Evolutionary conservation across 1,140 invertebrate species (phyloP), one percentile per base, ranked within the genome.

Genomic region (Eupeodes corollae): DNA sequence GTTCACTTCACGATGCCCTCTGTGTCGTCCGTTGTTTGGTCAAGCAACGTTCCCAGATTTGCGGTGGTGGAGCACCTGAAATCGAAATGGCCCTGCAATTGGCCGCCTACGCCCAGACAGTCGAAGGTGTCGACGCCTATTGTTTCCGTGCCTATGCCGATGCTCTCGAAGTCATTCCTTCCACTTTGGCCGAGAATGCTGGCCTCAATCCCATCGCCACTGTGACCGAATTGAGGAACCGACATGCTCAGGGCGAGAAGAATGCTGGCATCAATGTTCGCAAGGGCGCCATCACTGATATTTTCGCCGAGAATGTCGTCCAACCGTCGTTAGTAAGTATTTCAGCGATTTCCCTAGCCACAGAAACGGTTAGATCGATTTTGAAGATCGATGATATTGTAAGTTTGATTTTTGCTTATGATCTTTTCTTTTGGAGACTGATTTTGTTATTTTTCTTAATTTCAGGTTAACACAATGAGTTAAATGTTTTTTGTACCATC

Each of bases 371-470:
- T 45, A 80, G 94, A 46, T 91, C 90, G 54, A 98, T 99, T 72
- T 76, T 99, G 48, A 99, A 99, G 74, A 99, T 99, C 61, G 97
- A 99, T 73, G 97, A 99, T 73, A 97, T 99, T 72, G 81, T 89
- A 58, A 84, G 82, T 71, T 67, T 1, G 13, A 26, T 32, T 0
- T 26, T 10, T 11, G 6, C 16, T 11, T 34, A 42, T 26, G 5
- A 21, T 33, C 30, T 42, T 32, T 18, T 32, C 31, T 6, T 19
- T 46, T 21, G 13, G 8, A 13, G n/a, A 2, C 5, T 33, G 35
- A 32, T 40, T 33, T 42, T 19, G n/a, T n/a, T 31, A 38, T 12
- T 46, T 13, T 18, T 40, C 39, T 43, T 8, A 30, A 51, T 59
- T 51, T 59, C 30, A 52, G 63, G 54, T 66, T 44, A 67, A 67